These are phyloP conservation scores for Aviceda subcristata DNA, from an alignment of 2,113 vertebrate species.

Conservation along the genomic window DNA sequence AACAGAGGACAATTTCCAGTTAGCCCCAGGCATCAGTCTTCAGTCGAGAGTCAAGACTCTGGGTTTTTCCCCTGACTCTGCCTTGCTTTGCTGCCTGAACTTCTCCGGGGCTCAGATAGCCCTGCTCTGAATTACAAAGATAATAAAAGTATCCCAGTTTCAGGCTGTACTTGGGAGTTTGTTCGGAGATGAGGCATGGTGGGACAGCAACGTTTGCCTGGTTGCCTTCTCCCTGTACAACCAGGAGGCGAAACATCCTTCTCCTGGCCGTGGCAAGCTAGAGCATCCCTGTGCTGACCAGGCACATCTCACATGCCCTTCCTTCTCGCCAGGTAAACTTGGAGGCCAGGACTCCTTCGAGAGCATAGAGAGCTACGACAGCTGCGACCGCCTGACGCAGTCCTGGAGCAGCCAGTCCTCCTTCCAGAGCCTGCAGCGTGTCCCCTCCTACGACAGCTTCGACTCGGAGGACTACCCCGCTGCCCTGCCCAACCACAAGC, in stretches of 20 bases:
- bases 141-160: background rate
- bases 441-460: conserved; percentile 98
- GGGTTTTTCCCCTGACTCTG: background rate
- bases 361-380: conserved; percentile 97
- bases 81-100: background rate
- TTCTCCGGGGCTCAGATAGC: background rate
- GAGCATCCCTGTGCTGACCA: background rate
- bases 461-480: conserved; percentile 95
- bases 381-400: conserved; percentile 93
- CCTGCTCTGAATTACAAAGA: background rate
- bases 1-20: background rate
- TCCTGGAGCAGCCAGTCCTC: conserved; percentile 99
- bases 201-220: background rate
- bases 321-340: conserved; percentile 82
- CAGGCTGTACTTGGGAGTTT: background rate
- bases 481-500: conserved; percentile 90
- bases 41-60: background rate
- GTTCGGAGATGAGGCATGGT: background rate
- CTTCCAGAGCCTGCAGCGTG: conserved; percentile 96
- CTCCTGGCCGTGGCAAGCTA: background rate
- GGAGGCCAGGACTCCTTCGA: conserved; percentile 98
- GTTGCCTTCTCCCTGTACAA: background rate
- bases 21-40: background rate
- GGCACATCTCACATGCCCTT: background rate
- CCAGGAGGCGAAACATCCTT: rapidly evolving